Base-by-base conservation (phyloP, 2,888 invertebrate genomes). In the Oegoconia quadripuncta region DNA sequence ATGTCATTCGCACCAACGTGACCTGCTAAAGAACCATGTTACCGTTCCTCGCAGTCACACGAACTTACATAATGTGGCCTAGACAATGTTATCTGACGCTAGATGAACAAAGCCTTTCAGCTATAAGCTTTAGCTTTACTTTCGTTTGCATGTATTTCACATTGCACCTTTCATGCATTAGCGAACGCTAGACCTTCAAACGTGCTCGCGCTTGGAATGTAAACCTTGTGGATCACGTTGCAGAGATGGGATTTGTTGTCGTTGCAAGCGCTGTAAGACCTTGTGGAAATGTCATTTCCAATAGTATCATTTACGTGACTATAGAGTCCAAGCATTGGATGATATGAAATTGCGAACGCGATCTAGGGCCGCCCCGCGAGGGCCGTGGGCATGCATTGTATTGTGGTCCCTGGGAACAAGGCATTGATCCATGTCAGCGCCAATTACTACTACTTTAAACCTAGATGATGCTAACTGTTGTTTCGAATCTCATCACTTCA, bases 1-100 rank as follows among this genome's bases (percentile, higher is more conserved):
- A 80, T 83, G 83, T 79, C 81, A 83, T 79, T 75, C 69, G 76
- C 75, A 74, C 72, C 70, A 74, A 65, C 74, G 75, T 77, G 84
- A 84, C 81, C 86, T 78, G 82, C 76, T 79, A 76, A 75, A 71
- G 74, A 75, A 74, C 78, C 71, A 79, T 70, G 74, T 79, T 79
- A 84, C 82, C 75, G 80, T 84, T 84, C 75, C 64, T 67, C 59
- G 66, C 68, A n/a, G n/a, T 76, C 74, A 69, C 73, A 74, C 72
- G 72, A 73, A 63, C 79, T 82, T 82, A 80, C 77, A 78, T 83
- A 83, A 84, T 77, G 66, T 68, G 67, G 61, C 70, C 69, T 74
- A 75, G 73, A 77, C 77, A 77, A 73, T 74, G 68, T 59, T 52
- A 63, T 58, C 54, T 48, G 42, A 54, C 49, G 64, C 50, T 60